These are phyloP conservation scores for Eupeodes latifasciatus DNA, from an alignment of 2,888 invertebrate genomes.

Conservation along the genomic window DNA sequence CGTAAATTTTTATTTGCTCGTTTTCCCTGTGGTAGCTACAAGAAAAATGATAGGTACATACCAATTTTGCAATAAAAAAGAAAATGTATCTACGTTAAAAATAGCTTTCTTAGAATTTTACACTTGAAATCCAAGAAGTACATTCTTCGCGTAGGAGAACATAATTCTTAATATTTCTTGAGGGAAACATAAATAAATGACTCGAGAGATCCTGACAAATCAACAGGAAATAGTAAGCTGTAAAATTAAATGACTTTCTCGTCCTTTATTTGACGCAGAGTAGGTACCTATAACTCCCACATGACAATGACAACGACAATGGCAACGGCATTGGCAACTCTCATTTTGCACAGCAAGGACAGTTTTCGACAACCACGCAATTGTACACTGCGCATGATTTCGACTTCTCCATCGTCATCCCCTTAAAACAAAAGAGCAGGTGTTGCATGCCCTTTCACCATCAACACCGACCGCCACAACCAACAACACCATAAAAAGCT, in stretches of 20 bases:
- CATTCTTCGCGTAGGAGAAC: background rate
- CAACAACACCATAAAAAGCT: slow-evolving; percentile 2
- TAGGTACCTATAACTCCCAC: slow-evolving; percentile 8
- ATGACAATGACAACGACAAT: background rate
- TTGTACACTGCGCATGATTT: slow-evolving; percentile 18
- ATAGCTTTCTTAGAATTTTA: background rate
- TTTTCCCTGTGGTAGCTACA: background rate
- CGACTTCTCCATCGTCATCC: background rate
- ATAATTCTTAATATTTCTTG: slow-evolving; percentile 29
- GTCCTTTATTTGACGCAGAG: background rate
- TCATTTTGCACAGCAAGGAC: background rate
- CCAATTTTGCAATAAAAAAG: background rate
- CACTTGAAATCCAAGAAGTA: background rate
- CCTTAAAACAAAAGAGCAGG: slow-evolving; percentile 16
- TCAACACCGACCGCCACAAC: background rate
- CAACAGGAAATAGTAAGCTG: slow-evolving; percentile 37
- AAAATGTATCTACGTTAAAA: background rate
- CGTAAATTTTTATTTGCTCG: background rate
- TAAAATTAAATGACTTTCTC: slow-evolving; percentile 26
- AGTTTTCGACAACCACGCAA: slow-evolving; percentile 22
- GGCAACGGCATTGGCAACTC: slow-evolving; percentile 7
- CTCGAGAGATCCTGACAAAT: slow-evolving; percentile 39
- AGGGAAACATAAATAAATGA: slow-evolving; percentile 22
- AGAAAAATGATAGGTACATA: background rate
- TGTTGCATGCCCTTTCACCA: slow-evolving; percentile 17